Conservation (phyloP, 2,888 invertebrate genomes). For the Carabus problematicus region DNA sequence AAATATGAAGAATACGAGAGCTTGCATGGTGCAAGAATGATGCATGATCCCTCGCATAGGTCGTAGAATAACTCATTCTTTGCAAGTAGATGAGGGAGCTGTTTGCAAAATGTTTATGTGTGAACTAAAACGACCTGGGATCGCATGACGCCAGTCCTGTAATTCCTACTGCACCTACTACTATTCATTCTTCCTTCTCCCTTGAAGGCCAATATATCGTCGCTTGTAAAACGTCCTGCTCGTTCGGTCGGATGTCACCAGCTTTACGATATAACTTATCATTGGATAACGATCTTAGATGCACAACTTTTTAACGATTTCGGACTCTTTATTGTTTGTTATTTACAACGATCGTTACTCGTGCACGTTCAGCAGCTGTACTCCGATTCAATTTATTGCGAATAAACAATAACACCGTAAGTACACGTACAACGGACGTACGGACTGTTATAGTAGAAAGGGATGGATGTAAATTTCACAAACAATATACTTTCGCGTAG, state of each 20-base stretch:
- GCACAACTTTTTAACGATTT: constrained; percentile 40
- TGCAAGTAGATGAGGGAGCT: too few species aligned
- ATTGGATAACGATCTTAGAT: constrained; percentile 41
- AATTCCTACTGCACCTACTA: too few species aligned
- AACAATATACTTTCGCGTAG: constrained; percentile 24
- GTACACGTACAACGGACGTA: constrained; percentile 18
- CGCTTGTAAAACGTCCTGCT: neutral
- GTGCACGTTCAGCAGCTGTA: constrained; percentile 19
- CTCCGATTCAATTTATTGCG: constrained; percentile 32
- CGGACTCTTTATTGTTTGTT: constrained; percentile 39
- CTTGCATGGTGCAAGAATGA: too few species aligned
- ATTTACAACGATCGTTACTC: constrained; percentile 37
- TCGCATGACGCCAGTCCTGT: too few species aligned
- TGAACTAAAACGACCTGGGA: too few species aligned
- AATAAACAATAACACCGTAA: constrained; percentile 35
- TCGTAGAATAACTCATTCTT: too few species aligned
- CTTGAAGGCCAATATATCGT: too few species aligned
- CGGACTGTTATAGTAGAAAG: neutral
- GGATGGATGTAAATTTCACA: constrained; percentile 36
- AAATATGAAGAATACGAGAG: too few species aligned
- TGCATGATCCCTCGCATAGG: too few species aligned
- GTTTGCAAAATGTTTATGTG: too few species aligned
- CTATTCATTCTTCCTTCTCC: too few species aligned
- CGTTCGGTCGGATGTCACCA: constrained; percentile 19
- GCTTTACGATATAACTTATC: constrained; percentile 37